Evolutionary conservation across 2,888 invertebrate species (phyloP), one percentile per base, ranked within the genome.

Genomic region (Cryptocheilus praepositus): DNA sequence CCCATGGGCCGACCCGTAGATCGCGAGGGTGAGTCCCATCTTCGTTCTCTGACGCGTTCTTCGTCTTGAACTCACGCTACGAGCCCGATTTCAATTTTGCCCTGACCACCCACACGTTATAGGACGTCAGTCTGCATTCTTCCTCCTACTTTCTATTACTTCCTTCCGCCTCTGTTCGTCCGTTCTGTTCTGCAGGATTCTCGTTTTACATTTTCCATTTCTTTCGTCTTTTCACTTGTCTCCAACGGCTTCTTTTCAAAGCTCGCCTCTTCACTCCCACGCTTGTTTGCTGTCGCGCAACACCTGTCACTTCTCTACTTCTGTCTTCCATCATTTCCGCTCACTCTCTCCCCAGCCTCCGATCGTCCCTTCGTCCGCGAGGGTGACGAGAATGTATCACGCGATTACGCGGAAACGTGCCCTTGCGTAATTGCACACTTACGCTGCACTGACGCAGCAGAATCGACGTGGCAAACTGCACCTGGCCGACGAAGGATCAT

Each of bases 1-100:
- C 45, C 67, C 76, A 66, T 77, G 72, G 76, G 25, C 25, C 3
- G 3, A 25, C 25, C 25, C 25, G 77, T 77, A 69, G 67, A 61
- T 49, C 57, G 36, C 19, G 56, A 55, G 55, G 56, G 21, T 36
- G 60, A 46, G 19, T 52, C 51, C 51, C 19, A 49, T 49, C 54
- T 46, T 22, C 19, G 25, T 28, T 16, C 21, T 8, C 43, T 19
- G 15, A 8, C 44, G 25, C 5, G 3, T 25, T 25, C 19, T 19
- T 44, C 45, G 15, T 46, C 46, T 13, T 43, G 22, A 45, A 46
- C 60, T 45, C 36, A 45, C 58, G 22, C 21, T 4, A 28, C 45
- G 52, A 16, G 11, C 36, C 36, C 36, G 4, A 36, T 36, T 36
- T 36, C 36, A 36, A 36, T 36, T 36, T 36, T 11, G 4, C 7